A percentile compares a stretch with the other conserved stretches of the same genome.
Conservation (phyloP, 2,888 invertebrate genomes). For the Cylindroiulus punctatus region DNA sequence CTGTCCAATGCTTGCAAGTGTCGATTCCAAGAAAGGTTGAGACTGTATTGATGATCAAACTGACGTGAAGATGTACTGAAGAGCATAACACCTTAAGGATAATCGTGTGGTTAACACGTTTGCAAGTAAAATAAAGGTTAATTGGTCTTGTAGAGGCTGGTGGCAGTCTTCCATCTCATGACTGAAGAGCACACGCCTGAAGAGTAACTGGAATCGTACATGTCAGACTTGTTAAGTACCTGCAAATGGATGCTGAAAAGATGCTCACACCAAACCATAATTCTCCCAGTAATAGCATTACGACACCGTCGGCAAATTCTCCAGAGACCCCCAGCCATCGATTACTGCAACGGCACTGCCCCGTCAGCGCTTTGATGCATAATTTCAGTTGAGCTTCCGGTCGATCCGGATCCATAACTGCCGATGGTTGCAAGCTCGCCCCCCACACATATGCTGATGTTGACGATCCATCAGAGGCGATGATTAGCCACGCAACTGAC, state of each 20-base stretch:
- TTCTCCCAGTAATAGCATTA: neutral
- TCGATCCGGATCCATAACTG: neutral
- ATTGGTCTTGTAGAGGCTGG: too few species aligned
- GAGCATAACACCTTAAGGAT: too few species aligned
- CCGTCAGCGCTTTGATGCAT: neutral
- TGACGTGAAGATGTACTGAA: too few species aligned
- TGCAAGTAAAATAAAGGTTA: too few species aligned
- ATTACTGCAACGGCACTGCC: neutral
- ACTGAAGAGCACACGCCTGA: neutral
- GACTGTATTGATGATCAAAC: too few species aligned
- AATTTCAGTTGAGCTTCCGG: too few species aligned
- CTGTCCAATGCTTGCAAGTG: too few species aligned
- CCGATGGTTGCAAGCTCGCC: neutral
- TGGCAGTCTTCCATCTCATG: too few species aligned
- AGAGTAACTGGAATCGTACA: neutral
- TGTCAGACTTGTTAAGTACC: neutral
- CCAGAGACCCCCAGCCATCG: neutral
- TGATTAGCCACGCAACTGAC: neutral
- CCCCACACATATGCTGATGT: neutral
- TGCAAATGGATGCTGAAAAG: neutral
- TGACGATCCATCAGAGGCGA: conserved; percentile 1
- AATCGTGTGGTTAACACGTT: too few species aligned
- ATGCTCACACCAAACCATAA: neutral
- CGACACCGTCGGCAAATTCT: neutral
- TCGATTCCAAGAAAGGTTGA: too few species aligned